A percentile compares a stretch with the other conserved stretches of the same genome.
Evolutionary conservation across 37 sponge, comb jelly and placozoan genomes (phyloP).

Genomic region (Axinella damicornis): DNA sequence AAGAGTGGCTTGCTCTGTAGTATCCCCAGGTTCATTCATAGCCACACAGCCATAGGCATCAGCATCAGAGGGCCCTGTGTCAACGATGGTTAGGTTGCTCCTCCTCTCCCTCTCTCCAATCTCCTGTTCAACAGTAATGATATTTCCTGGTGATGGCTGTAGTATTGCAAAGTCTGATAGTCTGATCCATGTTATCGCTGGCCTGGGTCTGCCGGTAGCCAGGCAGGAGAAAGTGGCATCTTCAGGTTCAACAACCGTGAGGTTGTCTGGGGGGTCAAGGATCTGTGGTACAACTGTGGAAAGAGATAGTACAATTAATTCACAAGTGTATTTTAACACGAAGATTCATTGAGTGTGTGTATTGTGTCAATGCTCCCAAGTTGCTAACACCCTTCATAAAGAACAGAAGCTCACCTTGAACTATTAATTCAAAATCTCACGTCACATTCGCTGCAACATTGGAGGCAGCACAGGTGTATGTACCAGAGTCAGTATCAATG

Average conservation of each 20-base stretch:
- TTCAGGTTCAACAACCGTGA: neutral
- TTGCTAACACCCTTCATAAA: too few relatives aligned
- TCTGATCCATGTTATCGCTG: constrained; percentile 66
- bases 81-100: too few relatives aligned
- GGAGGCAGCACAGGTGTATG: constrained; percentile 57
- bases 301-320: too few relatives aligned
- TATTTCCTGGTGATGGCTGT: too few relatives aligned
- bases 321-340: too few relatives aligned
- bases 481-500: constrained; percentile 49
- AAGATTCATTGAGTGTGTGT: too few relatives aligned
- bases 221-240: constrained; percentile 29
- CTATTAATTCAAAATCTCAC: constrained; percentile 25
- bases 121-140: too few relatives aligned
- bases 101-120: too few relatives aligned
- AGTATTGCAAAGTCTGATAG: too few relatives aligned
- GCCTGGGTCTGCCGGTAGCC: constrained; percentile 54
- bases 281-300: neutral
- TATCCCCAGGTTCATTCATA: constrained; percentile 37
- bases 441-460: constrained; percentile 6
- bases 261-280: neutral
- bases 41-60: constrained; percentile 60
- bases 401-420: constrained; percentile 19
- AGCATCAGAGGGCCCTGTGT: neutral
- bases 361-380: too few relatives aligned
- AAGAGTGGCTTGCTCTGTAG: constrained; percentile 12